Evolutionary conservation across 2,113 vertebrate genomes (phyloP), one percentile per base, ranked within the genome.

Genomic region (Ceyx margarethae): DNA sequence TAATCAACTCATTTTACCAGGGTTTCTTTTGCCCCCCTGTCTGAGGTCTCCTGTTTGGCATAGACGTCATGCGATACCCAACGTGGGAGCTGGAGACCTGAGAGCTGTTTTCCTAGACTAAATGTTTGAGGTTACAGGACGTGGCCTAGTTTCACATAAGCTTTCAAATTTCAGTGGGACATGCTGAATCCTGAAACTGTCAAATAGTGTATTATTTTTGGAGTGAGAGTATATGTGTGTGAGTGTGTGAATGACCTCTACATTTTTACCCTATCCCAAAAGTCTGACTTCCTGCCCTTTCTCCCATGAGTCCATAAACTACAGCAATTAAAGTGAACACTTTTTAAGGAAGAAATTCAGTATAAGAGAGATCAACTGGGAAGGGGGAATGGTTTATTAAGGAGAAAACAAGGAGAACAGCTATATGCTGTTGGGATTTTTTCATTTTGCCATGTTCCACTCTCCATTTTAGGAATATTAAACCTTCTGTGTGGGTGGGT

Each of bases 161-260:
- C 89, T 95, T 97, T 97, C 90, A 97, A 96, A 96, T 97, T 97
- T 96, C 95, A 95, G 29, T 94, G 96, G 96, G 96, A 97, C 95
- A 94, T 96, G 94, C 93, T 71, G 95, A 96, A 96, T 94, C 87
- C 93, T 94, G 94, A 93, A 97, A 94, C 95, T 97, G 96, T 97
- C 96, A 96, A 96, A 95, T 94, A 94, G 95, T 94, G 82, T 97
- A 95, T 97, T 97, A 96, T 96, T 97, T 97, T 97, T 97, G 95
- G 96, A 97, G 89, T 45, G 71, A 88, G 88, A 89, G 73, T 91
- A 85, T 4, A 28, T 93, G 89, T 93, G 71, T 95, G 80, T 88
- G 78, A 91, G 91, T 94, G 92, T 94, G 94, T 95, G 96, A 95
- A 95, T 94, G 96, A 97, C 96, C 97, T 97, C 96, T 94, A 96